phyloP scores from a whole-genome alignment of 2,113 vertebrate genomes.

The Apteryx mantelli region DNA sequence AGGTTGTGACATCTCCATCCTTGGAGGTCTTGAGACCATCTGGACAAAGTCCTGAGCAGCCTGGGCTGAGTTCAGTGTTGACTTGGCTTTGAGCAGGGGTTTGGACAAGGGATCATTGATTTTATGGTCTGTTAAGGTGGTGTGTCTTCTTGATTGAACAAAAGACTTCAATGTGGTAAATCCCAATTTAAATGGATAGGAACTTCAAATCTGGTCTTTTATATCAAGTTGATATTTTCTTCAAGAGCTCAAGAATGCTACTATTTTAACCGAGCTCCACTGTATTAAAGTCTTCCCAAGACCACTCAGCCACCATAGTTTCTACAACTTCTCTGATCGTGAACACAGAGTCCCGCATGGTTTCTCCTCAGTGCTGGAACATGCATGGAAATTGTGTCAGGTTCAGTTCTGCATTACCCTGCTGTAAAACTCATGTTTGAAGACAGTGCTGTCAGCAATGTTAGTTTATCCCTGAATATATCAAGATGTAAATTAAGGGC shows the following conservation, averaged over 20 bases:
- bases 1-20: not conserved
- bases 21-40: not conserved
- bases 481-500: not conserved
- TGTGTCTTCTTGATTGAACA: not conserved
- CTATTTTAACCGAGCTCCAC: not conserved
- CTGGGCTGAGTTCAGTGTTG: not conserved
- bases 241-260: not conserved
- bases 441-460: not conserved
- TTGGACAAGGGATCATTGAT: not conserved
- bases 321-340: not conserved
- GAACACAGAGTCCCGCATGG: not conserved
- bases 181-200: not conserved
- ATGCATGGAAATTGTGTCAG: not conserved
- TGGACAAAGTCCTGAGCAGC: not conserved
- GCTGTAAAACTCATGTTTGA: not conserved
- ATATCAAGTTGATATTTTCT: not conserved
- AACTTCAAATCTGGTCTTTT: not conserved
- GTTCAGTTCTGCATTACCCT: not conserved
- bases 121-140: not conserved
- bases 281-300: not conserved
- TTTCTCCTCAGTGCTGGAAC: not conserved
- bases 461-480: not conserved
- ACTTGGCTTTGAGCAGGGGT: not conserved
- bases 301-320: not conserved
- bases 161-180: not conserved